Evolutionary conservation across 2,888 invertebrate species (phyloP).

Genomic region (Sarcophaga subvicina): DNA sequence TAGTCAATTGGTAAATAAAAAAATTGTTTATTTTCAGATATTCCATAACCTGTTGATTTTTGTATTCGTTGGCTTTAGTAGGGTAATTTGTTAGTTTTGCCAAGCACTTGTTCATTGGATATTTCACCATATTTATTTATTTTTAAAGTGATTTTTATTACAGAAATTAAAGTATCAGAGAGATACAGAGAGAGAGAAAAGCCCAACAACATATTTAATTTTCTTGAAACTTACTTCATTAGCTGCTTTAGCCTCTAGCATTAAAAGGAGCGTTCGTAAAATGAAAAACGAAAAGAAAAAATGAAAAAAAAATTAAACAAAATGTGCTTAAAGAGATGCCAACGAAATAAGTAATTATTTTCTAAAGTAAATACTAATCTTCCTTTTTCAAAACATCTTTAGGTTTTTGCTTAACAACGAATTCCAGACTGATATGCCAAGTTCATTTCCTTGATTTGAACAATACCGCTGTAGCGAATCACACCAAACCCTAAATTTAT

Average conservation of each 20-base stretch:
- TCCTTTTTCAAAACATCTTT: slow-evolving; percentile 4
- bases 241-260: slow-evolving; percentile 27
- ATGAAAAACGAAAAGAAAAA: not conserved
- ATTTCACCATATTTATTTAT: not conserved
- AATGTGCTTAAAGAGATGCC: not conserved
- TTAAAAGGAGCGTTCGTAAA: slow-evolving; percentile 48
- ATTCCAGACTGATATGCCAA: not conserved
- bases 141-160: slow-evolving; percentile 17
- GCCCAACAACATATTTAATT: not conserved
- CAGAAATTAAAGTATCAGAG: not conserved
- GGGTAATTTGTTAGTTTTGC: not conserved
- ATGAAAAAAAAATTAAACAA: not conserved
- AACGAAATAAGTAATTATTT: slow-evolving; percentile 38
- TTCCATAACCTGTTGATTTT: too few relatives aligned
- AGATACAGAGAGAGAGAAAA: not conserved
- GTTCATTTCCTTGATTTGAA: not conserved
- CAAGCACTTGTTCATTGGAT: not conserved
- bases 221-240: slow-evolving; percentile 1
- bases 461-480: slow-evolving; percentile 4
- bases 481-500: slow-evolving; percentile 59
- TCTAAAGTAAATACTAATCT: not conserved
- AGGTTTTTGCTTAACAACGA: not conserved
- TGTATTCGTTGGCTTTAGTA: not conserved
- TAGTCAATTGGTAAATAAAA: too few relatives aligned
- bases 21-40: too few relatives aligned